phyloP scores from a whole-genome alignment of 1,140 invertebrate genomes.

The Drosophila jambulina region DNA sequence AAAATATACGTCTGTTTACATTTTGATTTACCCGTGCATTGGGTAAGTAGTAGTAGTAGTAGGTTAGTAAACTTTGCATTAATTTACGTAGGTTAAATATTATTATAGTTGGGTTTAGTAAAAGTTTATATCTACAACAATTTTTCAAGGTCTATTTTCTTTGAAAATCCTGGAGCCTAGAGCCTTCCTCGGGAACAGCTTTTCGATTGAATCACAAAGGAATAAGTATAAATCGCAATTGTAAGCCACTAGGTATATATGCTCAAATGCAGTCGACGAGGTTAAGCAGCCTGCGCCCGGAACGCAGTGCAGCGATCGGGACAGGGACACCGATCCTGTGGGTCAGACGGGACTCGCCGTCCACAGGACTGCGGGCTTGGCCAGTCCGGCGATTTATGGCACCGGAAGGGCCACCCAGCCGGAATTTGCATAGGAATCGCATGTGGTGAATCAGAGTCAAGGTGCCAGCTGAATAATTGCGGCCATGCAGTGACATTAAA shows the following conservation, averaged over 20 bases:
- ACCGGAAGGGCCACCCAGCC: slow-evolving; percentile 63
- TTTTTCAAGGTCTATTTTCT: no score
- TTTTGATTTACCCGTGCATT: not conserved
- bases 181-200: no score
- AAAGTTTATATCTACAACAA: no score
- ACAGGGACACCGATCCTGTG: not conserved
- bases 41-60: no score
- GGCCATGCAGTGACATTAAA: slow-evolving; percentile 79
- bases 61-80: not conserved
- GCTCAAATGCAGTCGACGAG: slow-evolving; percentile 1
- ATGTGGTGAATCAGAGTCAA: slow-evolving; percentile 60
- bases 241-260: not conserved
- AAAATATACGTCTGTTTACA: not conserved
- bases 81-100: no score
- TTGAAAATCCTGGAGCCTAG: no score
- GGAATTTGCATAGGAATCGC: slow-evolving; percentile 73
- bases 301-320: not conserved
- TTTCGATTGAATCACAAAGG: not conserved
- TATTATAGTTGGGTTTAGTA: no score
- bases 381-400: slow-evolving; percentile 65
- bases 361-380: slow-evolving; percentile 26
- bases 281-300: not conserved
- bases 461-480: slow-evolving; percentile 72
- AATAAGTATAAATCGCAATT: not conserved
- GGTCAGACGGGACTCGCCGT: no score